Evolutionary conservation across 2,888 invertebrate genomes (phyloP).

Genomic region (Catocala fraxini): DNA sequence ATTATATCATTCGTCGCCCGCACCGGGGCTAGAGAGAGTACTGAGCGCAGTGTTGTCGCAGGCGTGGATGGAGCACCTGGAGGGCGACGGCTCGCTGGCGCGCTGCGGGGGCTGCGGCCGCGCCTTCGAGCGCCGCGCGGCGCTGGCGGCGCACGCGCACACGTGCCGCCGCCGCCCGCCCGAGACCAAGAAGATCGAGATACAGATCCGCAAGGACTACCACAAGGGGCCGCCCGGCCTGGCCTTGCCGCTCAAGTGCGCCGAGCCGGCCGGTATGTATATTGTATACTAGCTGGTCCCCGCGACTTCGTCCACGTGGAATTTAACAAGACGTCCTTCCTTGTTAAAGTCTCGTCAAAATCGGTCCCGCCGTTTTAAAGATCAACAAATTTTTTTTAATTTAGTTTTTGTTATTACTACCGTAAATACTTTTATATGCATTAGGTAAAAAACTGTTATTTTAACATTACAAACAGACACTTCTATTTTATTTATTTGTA

Average conservation of each 20-base stretch:
- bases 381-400: no score
- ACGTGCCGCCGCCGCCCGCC: conserved; percentile 82
- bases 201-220: conserved; percentile 82
- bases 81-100: conserved; percentile 88
- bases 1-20: neutral
- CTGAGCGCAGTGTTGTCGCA: conserved; percentile 42
- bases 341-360: no score
- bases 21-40: no score
- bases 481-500: no score
- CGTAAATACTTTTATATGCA: no score
- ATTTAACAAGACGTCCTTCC: no score
- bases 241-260: conserved; percentile 41
- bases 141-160: conserved; percentile 90
- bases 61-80: conserved; percentile 90
- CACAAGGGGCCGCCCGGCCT: conserved; percentile 68
- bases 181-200: conserved; percentile 74
- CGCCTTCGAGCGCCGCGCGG: conserved; percentile 91
- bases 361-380: no score
- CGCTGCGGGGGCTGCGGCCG: conserved; percentile 91
- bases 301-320: no score
- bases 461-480: no score
- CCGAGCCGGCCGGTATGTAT: conserved; percentile 49
- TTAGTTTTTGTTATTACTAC: no score
- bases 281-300: no score
- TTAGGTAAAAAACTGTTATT: no score